Base-by-base conservation (phyloP, 2,888 invertebrate species). In the Drosophila phalerata region DNA sequence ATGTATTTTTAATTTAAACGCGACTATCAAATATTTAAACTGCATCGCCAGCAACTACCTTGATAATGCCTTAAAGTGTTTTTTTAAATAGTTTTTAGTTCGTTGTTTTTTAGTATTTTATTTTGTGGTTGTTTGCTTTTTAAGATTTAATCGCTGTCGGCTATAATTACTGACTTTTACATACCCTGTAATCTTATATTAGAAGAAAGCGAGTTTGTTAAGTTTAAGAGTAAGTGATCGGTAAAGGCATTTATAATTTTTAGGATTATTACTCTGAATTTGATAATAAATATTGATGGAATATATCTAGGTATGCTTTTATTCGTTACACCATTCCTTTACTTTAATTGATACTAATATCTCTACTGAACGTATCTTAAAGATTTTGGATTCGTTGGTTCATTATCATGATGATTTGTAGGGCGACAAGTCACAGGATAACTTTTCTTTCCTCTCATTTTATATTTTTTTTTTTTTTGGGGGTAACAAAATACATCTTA, bases 1-100 rank as follows among this genome's bases (percentile, higher is more conserved):
- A 80, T 77, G 76, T 81, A 73, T 73, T 85, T 88, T 52, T 62
- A 73, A 79, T 79, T 88, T 83, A 81, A 85, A 75, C 70, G 75
- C 80, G 56, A 53, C 83, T 73, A 75, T 70, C 75, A 79, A 79
- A 72, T 69, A 67, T 70, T 70, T 72, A 71, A 79, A 69, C 68
- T 68, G 69, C 71, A 66, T 53, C 48, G 55, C 64, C 28, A 52
- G 71, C 55, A 67, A 68, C 74, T 67, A 68, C 70, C 58, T 70
- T 64, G 66, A 79, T 76, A 79, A 76, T 64, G 64, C 51, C 74
- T 72, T 56, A 51, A 72, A 77, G 72, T 79, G 77, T 68, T 71
- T 82, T 74, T 53, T 65, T 71, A 81, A 81, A 81, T 81, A 73
- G 52, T 56, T 71, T 77, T 67, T 22, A n/a, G 34, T 30, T 52